phyloP scores from a whole-genome alignment of 2,113 vertebrate genomes.

The Desmodus rotundus region DNA sequence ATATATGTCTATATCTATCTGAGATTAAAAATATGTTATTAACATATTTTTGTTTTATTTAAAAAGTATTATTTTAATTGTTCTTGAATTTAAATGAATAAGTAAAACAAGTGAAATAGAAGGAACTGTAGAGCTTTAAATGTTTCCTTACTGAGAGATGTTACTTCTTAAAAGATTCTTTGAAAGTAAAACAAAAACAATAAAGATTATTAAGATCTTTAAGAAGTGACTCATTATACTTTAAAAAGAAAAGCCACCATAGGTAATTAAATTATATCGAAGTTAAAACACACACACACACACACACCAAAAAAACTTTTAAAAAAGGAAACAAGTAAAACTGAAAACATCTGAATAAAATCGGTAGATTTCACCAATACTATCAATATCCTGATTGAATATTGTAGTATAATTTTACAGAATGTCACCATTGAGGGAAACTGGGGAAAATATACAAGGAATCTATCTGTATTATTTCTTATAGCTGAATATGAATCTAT shows the following conservation, averaged over 20 bases:
- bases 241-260: neutral
- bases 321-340: neutral
- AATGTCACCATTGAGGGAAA: neutral
- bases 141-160: neutral
- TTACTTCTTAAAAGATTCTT: neutral
- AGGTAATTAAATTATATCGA: neutral
- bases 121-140: neutral
- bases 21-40: neutral
- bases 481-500: neutral
- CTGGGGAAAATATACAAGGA: neutral
- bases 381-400: neutral
- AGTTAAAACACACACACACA: neutral
- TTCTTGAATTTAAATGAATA: neutral
- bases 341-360: neutral
- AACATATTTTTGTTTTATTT: neutral
- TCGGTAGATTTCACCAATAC: neutral
- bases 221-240: neutral
- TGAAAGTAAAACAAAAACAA: neutral
- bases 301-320: neutral
- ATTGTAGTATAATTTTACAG: neutral
- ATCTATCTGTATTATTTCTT: neutral
- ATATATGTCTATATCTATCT: neutral
- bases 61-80: neutral
- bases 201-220: neutral
- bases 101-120: neutral